Evolutionary conservation across 2,113 vertebrate genomes (phyloP).

Genomic region (Anhinga anhinga): DNA sequence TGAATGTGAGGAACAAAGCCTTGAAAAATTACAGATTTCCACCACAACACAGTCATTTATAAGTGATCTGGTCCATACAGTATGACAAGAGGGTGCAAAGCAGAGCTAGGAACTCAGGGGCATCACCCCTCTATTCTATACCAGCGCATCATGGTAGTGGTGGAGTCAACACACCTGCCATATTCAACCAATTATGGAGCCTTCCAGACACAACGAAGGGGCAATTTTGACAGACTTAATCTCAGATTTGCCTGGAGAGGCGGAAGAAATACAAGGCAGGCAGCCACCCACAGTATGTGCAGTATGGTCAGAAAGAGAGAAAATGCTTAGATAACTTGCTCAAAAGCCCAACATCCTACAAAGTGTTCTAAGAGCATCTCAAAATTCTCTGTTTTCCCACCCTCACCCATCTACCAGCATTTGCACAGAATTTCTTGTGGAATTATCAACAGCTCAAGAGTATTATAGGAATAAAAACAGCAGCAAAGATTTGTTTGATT

Average conservation of each 20-base stretch:
- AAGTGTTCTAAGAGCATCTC: neutral
- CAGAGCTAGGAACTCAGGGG: neutral
- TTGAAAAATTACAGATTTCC: neutral
- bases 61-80: neutral
- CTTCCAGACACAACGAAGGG: neutral
- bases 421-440: neutral
- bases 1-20: neutral
- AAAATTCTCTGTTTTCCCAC: neutral
- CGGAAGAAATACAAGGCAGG: neutral
- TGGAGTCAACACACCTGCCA: neutral
- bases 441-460: neutral
- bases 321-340: neutral
- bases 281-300: neutral
- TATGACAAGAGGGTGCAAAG: neutral
- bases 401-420: neutral
- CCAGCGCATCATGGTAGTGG: too few species aligned
- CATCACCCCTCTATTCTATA: neutral
- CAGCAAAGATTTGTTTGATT: neutral
- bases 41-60: neutral
- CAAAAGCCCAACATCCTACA: neutral
- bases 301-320: neutral
- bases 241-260: neutral
- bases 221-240: neutral
- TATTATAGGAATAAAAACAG: neutral
- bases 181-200: rapidly evolving